Evolutionary conservation across 2,797 vertebrate genomes (phyloP).

Genomic region (Heliangelus exortis): DNA sequence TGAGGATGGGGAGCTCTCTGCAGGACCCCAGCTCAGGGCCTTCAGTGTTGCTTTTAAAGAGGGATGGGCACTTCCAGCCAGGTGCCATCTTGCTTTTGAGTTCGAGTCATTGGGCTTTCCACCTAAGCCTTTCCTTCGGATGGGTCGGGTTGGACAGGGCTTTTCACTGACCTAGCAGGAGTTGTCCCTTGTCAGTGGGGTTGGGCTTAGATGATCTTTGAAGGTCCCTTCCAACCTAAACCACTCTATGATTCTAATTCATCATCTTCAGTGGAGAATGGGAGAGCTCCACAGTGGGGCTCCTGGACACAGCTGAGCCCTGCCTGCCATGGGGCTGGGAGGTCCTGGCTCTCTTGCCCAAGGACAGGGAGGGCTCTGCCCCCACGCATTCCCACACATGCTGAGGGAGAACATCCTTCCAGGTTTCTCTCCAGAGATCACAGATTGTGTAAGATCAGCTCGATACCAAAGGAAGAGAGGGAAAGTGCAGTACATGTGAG

Average conservation of each 20-base stretch:
- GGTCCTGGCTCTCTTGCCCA: not conserved
- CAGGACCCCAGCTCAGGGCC: rapidly evolving
- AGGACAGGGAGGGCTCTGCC: not conserved
- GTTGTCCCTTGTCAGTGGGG: not conserved
- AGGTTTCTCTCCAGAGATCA: not conserved
- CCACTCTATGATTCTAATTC: not conserved
- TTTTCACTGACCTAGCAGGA: not conserved
- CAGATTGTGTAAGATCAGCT: not conserved
- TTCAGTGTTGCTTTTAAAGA: not conserved
- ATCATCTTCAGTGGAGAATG: not conserved
- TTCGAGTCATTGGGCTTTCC: not conserved
- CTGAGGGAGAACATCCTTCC: not conserved
- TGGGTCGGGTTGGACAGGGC: not conserved
- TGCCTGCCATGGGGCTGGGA: not conserved
- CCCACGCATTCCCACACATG: rapidly evolving
- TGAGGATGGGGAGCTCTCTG: not conserved
- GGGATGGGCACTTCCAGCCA: not conserved
- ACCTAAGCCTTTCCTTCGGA: not conserved
- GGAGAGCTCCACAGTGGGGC: rapidly evolving
- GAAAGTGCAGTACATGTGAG: rapidly evolving
- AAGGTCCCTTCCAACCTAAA: not conserved
- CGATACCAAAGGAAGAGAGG: not conserved
- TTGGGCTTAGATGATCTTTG: not conserved
- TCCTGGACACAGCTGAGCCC: not conserved
- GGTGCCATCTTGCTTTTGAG: not conserved